phyloP scores from a whole-genome alignment of 2,113 vertebrate genomes.

The Propithecus coquereli region DNA sequence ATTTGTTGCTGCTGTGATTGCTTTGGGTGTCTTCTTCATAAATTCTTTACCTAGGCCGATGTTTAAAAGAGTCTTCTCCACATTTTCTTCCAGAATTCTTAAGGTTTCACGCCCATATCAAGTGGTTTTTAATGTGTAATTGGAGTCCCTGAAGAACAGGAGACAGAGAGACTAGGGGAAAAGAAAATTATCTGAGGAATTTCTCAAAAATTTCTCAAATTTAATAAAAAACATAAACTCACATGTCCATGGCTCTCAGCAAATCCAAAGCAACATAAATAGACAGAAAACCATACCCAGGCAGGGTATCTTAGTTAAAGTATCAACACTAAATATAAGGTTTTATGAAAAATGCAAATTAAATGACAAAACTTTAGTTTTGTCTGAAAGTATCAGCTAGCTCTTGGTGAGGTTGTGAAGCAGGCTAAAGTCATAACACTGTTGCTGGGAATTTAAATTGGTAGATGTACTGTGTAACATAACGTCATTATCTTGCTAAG shows the following conservation, averaged over 20 bases:
- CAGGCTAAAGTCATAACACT: not conserved
- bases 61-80: too few species aligned
- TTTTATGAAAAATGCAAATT: not conserved
- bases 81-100: too few species aligned
- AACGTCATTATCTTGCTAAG: not conserved
- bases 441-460: not conserved
- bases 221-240: not conserved
- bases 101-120: not conserved
- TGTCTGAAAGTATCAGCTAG: not conserved
- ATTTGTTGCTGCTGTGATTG: too few species aligned
- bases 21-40: too few species aligned
- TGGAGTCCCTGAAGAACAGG: not conserved
- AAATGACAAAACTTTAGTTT: not conserved
- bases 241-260: not conserved
- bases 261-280: not conserved
- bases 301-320: not conserved
- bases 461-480: not conserved
- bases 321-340: not conserved
- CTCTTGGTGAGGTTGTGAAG: not conserved
- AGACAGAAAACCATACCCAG: not conserved
- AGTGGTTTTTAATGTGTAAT: not conserved
- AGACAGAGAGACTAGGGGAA: not conserved
- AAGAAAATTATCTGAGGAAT: not conserved
- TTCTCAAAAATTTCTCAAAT: not conserved
- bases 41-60: too few species aligned